Conservation (phyloP, 2,797 vertebrate species). For the Artibeus jamaicensis region DNA sequence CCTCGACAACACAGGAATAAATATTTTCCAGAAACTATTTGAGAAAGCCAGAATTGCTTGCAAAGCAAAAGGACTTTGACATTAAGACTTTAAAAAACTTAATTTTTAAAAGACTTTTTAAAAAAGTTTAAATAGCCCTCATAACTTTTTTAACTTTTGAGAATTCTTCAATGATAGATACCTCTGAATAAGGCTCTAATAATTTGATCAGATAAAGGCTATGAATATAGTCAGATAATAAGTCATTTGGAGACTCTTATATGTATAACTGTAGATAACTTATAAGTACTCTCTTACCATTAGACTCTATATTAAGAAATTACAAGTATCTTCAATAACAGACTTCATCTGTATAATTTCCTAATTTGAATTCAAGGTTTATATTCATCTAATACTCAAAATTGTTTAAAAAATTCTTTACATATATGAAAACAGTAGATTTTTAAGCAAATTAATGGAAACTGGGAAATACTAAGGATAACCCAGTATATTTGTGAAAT, state of each 20-base stretch:
- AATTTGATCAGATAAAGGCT: background rate
- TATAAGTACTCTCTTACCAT: constrained; percentile 39
- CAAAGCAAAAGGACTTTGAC: constrained; percentile 50
- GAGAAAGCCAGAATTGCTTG: constrained; percentile 65
- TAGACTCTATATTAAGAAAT: constrained; percentile 45
- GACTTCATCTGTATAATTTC: constrained; percentile 46
- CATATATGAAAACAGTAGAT: background rate
- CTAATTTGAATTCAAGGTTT: constrained; percentile 46
- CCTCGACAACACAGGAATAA: constrained; percentile 35
- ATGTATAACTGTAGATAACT: constrained; percentile 44
- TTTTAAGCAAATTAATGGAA: constrained; percentile 39
- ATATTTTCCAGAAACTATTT: constrained; percentile 66
- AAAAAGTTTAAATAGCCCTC: constrained; percentile 1
- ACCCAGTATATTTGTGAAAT: background rate
- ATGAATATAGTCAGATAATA: background rate
- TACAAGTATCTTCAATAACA: constrained; percentile 52
- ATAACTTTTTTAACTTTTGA: background rate
- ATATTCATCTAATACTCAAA: background rate
- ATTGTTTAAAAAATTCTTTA: constrained; percentile 32
- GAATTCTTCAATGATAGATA: background rate
- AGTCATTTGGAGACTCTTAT: background rate
- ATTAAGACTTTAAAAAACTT: constrained; percentile 32
- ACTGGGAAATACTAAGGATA: constrained; percentile 8
- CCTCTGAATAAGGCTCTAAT: background rate
- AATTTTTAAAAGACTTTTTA: constrained; percentile 9